Evolutionary conservation across 1,140 invertebrate species (phyloP).

Genomic region (Drosophila auraria): DNA sequence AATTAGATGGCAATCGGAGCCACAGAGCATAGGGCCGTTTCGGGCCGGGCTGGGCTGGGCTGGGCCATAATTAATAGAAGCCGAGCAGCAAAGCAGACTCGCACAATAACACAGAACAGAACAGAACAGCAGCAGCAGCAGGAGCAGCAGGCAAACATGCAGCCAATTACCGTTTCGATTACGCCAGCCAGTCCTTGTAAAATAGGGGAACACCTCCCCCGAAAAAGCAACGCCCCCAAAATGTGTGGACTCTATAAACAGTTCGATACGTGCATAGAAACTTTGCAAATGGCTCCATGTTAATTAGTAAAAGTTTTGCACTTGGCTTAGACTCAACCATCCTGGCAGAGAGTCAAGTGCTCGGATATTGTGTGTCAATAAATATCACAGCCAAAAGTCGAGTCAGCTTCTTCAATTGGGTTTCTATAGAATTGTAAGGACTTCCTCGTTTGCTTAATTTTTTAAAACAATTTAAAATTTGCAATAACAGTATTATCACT

Average conservation of each 20-base stretch:
- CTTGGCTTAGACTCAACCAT: conserved; percentile 22
- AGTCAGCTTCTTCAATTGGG: neutral
- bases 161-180: conserved; percentile 54
- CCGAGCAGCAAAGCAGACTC: conserved; percentile 16
- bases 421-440: neutral
- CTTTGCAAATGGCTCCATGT: conserved; percentile 38
- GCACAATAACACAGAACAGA: conserved; percentile 41
- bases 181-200: conserved; percentile 16
- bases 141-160: conserved; percentile 31
- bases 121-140: neutral
- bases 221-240: conserved; percentile 23
- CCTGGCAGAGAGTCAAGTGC: conserved; percentile 2
- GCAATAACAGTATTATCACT: neutral
- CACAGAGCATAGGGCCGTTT: conserved; percentile 8
- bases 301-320: conserved; percentile 47
- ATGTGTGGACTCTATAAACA: conserved; percentile 26
- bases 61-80: conserved; percentile 43
- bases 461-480: too few species aligned
- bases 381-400: neutral
- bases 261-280: conserved; percentile 43
- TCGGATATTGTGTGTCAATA: conserved; percentile 18
- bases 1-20: conserved; percentile 48
- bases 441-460: too few species aligned
- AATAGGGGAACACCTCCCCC: conserved; percentile 1
- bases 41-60: conserved; percentile 4